Evolutionary conservation across 1,140 invertebrate genomes (phyloP), one percentile per base, ranked within the genome.

Genomic region (Brachionus plicatilis): DNA sequence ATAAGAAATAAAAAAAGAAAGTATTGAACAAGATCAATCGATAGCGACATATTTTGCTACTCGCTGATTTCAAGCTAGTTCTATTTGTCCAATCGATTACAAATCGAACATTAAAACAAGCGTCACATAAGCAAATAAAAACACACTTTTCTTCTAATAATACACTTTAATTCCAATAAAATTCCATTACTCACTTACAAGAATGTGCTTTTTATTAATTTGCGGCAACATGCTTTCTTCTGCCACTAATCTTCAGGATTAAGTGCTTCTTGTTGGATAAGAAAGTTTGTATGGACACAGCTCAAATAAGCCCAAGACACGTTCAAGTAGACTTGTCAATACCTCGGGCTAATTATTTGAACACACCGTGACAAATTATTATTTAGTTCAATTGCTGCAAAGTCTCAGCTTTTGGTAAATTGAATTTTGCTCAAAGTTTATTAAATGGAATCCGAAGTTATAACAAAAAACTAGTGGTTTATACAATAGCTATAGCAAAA

Each of bases 41-140:
- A 33, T 68, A 68, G 66, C 66, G 66, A 68, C 66, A 68, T 68
- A 33, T 33, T 68, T 68, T 60, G 53, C 53, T 60, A 60, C 53
- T 60, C 53, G 20, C 66, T 70, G 37, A 70, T 70, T 70, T 70
- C 66, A 70, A 70, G 11, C 66, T 17, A 37, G 66, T 70, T 70
- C 37, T 75, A 43, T 75, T 75, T 45, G 70, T 43, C 70, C 41
- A 75, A 75, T 75, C 70, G 70, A 75, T 43, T 75, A 43, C 70
- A 45, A 75, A 43, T 45, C 33, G 41, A 43, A 43, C 70, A 43
- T 75, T 24, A 43, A 43, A 75, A 43, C 33, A 75, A 75, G 33
- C 70, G 70, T 75, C 70, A 75, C 70, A 75, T 41, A 75, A 75
- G 20, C 37, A 75, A 75, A 75, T 45, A 75, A 75, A 75, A 75